Percentiles rank a stretch among this genome's conserved stretches.
Evolutionary conservation across 2,888 invertebrate species (phyloP).

Genomic region (Papilio elwesi): DNA sequence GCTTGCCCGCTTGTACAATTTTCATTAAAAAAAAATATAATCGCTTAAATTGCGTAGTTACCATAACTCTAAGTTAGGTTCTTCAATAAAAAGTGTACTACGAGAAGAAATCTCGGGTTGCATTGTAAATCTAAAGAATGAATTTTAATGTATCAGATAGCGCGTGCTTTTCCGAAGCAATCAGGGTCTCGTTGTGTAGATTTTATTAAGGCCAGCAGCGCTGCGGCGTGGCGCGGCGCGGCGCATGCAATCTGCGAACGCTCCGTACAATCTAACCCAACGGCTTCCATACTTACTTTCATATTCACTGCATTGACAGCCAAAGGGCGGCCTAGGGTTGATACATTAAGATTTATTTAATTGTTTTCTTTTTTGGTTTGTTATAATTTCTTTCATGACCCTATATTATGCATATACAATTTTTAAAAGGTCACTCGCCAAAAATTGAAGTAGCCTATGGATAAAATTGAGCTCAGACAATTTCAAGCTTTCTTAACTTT

Average conservation of each 20-base stretch:
- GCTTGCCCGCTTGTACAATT: too few relatives aligned
- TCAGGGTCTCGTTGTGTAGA: conserved; percentile 51
- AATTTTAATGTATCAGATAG: conserved; percentile 46
- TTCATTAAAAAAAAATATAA: neutral
- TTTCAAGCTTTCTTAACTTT: too few relatives aligned
- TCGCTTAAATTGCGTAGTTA: conserved; percentile 11
- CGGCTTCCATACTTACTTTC: conserved; percentile 68
- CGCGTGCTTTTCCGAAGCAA: conserved; percentile 44
- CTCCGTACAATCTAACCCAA: conserved; percentile 62
- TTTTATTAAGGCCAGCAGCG: conserved; percentile 49
- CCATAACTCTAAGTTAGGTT: neutral
- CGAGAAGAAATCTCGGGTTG: conserved; percentile 5
- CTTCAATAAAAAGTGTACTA: neutral
- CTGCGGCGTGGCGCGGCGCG: conserved; percentile 43
- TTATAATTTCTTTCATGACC: neutral
- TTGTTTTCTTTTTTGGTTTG: neutral
- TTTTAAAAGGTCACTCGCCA: too few relatives aligned
- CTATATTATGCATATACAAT: neutral
- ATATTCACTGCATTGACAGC: conserved; percentile 69
- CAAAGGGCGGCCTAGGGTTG: conserved; percentile 59
- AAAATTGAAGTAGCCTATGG: too few relatives aligned
- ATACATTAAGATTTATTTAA: conserved; percentile 31
- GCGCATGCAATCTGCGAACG: conserved; percentile 56
- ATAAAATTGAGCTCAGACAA: too few relatives aligned
- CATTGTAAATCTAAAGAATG: conserved; percentile 37